Conservation (phyloP, 2,888 invertebrate genomes). For the Sesamia inferens region DNA sequence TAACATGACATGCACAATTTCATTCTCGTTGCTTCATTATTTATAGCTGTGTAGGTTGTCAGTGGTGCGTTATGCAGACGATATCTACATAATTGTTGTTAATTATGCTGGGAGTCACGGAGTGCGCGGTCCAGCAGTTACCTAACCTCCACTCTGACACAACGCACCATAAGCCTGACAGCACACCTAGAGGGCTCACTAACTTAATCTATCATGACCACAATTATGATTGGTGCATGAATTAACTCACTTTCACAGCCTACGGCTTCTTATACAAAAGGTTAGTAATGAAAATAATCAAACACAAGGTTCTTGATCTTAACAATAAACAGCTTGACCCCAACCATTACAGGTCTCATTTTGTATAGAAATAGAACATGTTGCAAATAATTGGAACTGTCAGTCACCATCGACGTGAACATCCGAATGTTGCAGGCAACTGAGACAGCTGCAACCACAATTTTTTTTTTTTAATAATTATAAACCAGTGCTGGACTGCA, state of each 20-base stretch:
- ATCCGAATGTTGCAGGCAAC: slow-evolving; percentile 22
- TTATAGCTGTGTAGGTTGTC: slow-evolving; percentile 47
- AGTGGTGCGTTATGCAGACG: slow-evolving; percentile 54
- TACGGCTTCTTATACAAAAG: slow-evolving; percentile 65
- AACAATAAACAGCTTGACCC: slow-evolving; percentile 68
- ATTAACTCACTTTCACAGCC: slow-evolving; percentile 70
- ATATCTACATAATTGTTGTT: slow-evolving; percentile 60
- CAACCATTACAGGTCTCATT: slow-evolving; percentile 58
- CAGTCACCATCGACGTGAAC: slow-evolving; percentile 46
- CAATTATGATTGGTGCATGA: slow-evolving; percentile 58
- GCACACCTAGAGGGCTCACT: slow-evolving; percentile 50
- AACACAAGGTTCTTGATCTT: slow-evolving; percentile 68
- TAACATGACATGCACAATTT: slow-evolving; percentile 58
- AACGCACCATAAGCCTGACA: slow-evolving; percentile 35
- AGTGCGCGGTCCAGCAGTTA: slow-evolving; percentile 45
- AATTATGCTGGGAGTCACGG: slow-evolving; percentile 54
- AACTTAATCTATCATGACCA: slow-evolving; percentile 53
- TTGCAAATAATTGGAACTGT: slow-evolving; percentile 61
- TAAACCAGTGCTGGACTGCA: no score
- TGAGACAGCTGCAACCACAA: slow-evolving; percentile 38
- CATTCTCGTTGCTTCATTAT: slow-evolving; percentile 50
- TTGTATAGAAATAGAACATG: slow-evolving; percentile 45
- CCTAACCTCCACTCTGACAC: slow-evolving; percentile 47
- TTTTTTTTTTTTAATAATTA: neutral
- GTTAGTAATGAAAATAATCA: slow-evolving; percentile 68